These are phyloP conservation scores for Eriosoma lanigerum DNA, from an alignment of 1,140 invertebrate species.

Conservation along the genomic window DNA sequence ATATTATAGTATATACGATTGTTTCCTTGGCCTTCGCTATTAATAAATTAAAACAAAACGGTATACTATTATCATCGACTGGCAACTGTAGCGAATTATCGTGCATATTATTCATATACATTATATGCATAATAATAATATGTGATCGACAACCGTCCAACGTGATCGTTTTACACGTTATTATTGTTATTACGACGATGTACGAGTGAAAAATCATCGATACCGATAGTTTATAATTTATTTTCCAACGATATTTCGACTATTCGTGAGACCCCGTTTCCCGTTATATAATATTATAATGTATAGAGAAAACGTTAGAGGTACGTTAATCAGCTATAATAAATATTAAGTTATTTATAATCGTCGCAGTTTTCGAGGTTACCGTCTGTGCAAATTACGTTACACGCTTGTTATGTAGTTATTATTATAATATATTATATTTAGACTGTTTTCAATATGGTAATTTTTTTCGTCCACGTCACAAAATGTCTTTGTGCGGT, in stretches of 20 bases:
- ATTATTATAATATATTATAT: not conserved
- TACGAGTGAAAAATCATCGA: too few relatives aligned
- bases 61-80: not conserved
- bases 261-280: not conserved
- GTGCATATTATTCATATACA: too few relatives aligned
- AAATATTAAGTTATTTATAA: not conserved
- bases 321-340: too few relatives aligned
- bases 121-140: too few relatives aligned
- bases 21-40: slow-evolving; percentile 48
- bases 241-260: slow-evolving; percentile 12
- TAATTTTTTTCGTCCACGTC: not conserved
- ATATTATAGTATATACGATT: not conserved
- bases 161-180: too few relatives aligned
- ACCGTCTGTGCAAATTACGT: not conserved
- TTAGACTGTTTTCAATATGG: slow-evolving; percentile 5
- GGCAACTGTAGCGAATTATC: not conserved
- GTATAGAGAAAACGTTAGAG: too few relatives aligned
- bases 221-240: too few relatives aligned
- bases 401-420: not conserved
- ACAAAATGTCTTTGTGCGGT: not conserved
- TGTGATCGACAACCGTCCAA: too few relatives aligned
- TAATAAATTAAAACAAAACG: slow-evolving; percentile 48
- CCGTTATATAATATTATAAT: too few relatives aligned
- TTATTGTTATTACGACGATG: too few relatives aligned
- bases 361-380: not conserved